These are phyloP conservation scores for Tethea ocularis DNA, from an alignment of 2,888 invertebrate genomes.

Conservation along the genomic window DNA sequence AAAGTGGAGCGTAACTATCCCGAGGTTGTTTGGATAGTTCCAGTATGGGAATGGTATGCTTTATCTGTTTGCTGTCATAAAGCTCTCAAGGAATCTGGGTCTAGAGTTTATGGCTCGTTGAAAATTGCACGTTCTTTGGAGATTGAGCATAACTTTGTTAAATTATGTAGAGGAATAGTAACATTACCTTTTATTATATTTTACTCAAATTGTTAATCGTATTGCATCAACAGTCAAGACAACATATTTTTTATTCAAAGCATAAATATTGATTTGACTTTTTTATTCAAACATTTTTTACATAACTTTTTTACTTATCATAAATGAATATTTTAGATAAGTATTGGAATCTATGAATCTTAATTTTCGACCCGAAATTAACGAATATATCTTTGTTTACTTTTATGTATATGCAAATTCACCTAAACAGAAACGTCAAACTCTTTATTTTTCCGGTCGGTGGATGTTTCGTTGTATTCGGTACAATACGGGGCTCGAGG, in stretches of 20 bases:
- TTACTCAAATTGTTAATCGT: neutral
- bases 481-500: conserved; percentile 18
- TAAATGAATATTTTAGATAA: too few relatives aligned
- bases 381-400: too few relatives aligned
- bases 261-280: too few relatives aligned
- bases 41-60: conserved; percentile 16
- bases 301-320: too few relatives aligned
- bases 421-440: conserved; percentile 5
- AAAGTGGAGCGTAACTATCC: conserved; percentile 23
- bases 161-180: neutral
- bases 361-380: too few relatives aligned
- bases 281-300: too few relatives aligned
- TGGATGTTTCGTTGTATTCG: conserved; percentile 5
- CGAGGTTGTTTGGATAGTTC: conserved; percentile 26
- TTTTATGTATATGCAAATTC: too few relatives aligned
- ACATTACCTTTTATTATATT: neutral
- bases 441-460: conserved; percentile 10
- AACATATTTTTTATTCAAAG: too few relatives aligned
- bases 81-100: conserved; percentile 17
- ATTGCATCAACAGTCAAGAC: neutral
- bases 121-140: conserved; percentile 6
- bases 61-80: conserved; percentile 26
- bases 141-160: neutral
- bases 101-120: conserved; percentile 19
- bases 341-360: too few relatives aligned